Evolutionary conservation across 2,797 vertebrate genomes (phyloP), one percentile per base, ranked within the genome.

Genomic region (Xenops minutus): DNA sequence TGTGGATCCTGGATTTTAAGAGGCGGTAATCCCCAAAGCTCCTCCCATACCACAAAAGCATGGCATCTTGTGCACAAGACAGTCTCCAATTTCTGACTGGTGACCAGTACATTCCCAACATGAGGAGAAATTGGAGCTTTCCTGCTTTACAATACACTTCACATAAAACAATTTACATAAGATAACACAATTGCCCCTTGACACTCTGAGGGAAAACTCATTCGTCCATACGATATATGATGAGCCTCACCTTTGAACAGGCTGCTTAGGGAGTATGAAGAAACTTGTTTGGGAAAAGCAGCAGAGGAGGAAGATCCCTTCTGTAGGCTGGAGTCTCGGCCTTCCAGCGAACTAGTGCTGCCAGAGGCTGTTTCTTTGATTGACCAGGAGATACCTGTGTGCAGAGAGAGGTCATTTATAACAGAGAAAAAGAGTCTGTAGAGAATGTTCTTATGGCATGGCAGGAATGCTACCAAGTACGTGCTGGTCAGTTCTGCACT

Each of bases 321-420:
- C 41, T 98, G 98, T 71, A 98, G 98, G 72, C 95, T 64, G 20
- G 97, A 96, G 51, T 99, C 98, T 89, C 96, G 98, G 4, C 96
- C 71, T 71, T 98, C 98, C 88, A 98, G 95, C 4, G 95, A 93
- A 54, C 90, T 95, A 23, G 95, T 97, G 68, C 97, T 98, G 91
- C 85, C 98, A 88, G 98, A 98, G 4, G 98, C 98, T 16, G 99
- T 99, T 97, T 99, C 99, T 97, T 97, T 99, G 95, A 99, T 98
- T 4, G 99, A 99, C 99, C 99, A 99, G 30, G 99, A 98, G 86
- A 99, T 99, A 97, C 99, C 99, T 99, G 95, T 9, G 61, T 69
- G 73, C 16, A 85, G 67, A 94, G 5, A 95, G 34, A 92, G 14
- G 17, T 19, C 1, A 83, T 44, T 93, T 32, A 21, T 24, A 74